Percentiles rank a stretch among this genome's conserved stretches.
These are phyloP conservation scores for Aleiodes alternator DNA, from an alignment of 2,888 invertebrate species.

Conservation along the genomic window DNA sequence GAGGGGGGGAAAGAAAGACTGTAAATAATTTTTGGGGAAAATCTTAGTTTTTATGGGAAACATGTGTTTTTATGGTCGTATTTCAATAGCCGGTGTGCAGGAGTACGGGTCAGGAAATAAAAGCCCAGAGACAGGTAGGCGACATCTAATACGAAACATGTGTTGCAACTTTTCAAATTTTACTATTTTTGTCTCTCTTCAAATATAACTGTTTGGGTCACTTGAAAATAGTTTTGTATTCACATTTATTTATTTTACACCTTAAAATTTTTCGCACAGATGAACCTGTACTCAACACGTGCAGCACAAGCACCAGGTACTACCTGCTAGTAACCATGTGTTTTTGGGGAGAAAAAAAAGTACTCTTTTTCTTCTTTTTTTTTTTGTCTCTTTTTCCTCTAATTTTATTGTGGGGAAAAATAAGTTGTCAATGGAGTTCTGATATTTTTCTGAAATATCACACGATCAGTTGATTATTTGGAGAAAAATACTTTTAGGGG, in stretches of 20 bases:
- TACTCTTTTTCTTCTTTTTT: not conserved
- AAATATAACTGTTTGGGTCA: slow-evolving; percentile 1
- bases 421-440: not conserved
- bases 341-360: not conserved
- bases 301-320: not conserved
- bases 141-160: slow-evolving; percentile 44
- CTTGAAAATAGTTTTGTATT: not conserved
- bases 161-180: slow-evolving; percentile 36
- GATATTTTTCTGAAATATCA: not conserved
- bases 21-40: slow-evolving; percentile 27
- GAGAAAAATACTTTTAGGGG: not conserved
- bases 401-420: not conserved
- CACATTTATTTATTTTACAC: slow-evolving; percentile 28
- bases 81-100: slow-evolving; percentile 29
- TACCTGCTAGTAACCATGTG: slow-evolving; percentile 10
- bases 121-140: slow-evolving; percentile 40
- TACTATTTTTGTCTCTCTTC: not conserved
- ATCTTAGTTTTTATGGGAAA: slow-evolving; percentile 21
- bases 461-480: slow-evolving; percentile 8
- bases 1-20: not conserved
- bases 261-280: slow-evolving; percentile 19
- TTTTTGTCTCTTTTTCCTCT: not conserved
- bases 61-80: slow-evolving; percentile 27
- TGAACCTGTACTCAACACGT: slow-evolving; percentile 10
- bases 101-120: slow-evolving; percentile 27